phyloP scores from a whole-genome alignment of 2,888 invertebrate genomes.

The Drosophila mulleri region DNA sequence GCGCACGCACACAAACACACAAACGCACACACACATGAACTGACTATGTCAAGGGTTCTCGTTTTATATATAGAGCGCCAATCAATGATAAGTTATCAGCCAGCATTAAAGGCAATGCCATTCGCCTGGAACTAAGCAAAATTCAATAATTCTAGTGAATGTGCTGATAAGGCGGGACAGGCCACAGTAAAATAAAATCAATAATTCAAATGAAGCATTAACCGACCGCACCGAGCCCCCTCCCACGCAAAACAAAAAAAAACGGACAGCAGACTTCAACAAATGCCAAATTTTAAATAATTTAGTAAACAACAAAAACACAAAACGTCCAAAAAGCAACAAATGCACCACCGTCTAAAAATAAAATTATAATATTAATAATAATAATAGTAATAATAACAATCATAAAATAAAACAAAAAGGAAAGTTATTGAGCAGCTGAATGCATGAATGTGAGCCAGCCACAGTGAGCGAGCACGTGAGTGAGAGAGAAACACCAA shows the following conservation, averaged over 20 bases:
- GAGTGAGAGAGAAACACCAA: conserved; percentile 19
- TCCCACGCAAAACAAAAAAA: neutral
- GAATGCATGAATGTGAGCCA: conserved; percentile 7
- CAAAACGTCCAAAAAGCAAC: conserved; percentile 53
- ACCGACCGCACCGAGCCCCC: neutral
- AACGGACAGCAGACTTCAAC: conserved; percentile 47
- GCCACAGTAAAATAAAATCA: neutral
- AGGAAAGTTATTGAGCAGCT: conserved; percentile 44
- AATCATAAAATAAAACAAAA: neutral
- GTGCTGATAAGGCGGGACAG: conserved; percentile 24
- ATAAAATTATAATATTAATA: conserved; percentile 13
- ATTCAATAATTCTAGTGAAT: conserved; percentile 51
- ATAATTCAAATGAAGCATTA: neutral
- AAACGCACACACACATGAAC: conserved; percentile 3
- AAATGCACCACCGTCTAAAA: conserved; percentile 53
- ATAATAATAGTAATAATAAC: conserved; percentile 19
- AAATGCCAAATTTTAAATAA: conserved; percentile 55
- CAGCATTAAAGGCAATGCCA: conserved; percentile 55
- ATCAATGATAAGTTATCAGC: conserved; percentile 69
- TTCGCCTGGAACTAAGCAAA: conserved; percentile 60
- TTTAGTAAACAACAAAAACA: conserved; percentile 23
- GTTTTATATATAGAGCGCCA: conserved; percentile 52
- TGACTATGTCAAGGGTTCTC: conserved; percentile 37
- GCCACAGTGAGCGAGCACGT: conserved; percentile 8
- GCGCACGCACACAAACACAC: conserved; percentile 47